These are phyloP conservation scores for Pyrochroa serraticornis DNA, from an alignment of 2,888 invertebrate species.

Conservation along the genomic window DNA sequence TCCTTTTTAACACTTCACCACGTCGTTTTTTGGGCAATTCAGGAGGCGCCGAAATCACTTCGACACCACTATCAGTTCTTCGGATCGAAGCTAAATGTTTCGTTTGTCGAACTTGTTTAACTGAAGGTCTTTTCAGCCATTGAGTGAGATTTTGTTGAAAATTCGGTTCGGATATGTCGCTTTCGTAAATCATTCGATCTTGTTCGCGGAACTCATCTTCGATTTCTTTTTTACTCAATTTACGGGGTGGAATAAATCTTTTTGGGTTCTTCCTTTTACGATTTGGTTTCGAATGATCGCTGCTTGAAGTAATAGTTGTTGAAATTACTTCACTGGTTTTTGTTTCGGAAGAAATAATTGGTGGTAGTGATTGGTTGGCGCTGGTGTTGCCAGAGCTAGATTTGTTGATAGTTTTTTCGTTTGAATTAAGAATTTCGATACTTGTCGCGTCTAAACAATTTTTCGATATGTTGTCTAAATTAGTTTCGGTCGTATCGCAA, in stretches of 20 bases:
- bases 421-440: not conserved
- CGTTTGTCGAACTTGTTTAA: conserved; percentile 45
- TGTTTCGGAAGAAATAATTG: not conserved
- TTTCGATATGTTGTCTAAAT: conserved; percentile 2
- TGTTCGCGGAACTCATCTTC: conserved; percentile 45
- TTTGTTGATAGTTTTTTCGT: not conserved
- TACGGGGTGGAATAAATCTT: conserved; percentile 40
- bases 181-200: conserved; percentile 42
- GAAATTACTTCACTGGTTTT: not conserved
- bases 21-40: conserved; percentile 16
- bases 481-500: conserved; percentile 6
- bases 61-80: conserved; percentile 45
- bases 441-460: conserved; percentile 1
- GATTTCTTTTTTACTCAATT: conserved; percentile 46
- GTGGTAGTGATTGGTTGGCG: not conserved
- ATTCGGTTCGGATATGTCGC: conserved; percentile 25
- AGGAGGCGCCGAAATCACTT: conserved; percentile 38
- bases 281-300: not conserved
- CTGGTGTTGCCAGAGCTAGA: not conserved
- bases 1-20: conserved; percentile 14
- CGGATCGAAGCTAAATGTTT: conserved; percentile 44
- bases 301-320: not conserved
- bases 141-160: conserved; percentile 41
- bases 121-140: conserved; percentile 46
- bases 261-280: not conserved